Conservation (phyloP, 2,888 invertebrate species). For the Xestia xanthographa region DNA sequence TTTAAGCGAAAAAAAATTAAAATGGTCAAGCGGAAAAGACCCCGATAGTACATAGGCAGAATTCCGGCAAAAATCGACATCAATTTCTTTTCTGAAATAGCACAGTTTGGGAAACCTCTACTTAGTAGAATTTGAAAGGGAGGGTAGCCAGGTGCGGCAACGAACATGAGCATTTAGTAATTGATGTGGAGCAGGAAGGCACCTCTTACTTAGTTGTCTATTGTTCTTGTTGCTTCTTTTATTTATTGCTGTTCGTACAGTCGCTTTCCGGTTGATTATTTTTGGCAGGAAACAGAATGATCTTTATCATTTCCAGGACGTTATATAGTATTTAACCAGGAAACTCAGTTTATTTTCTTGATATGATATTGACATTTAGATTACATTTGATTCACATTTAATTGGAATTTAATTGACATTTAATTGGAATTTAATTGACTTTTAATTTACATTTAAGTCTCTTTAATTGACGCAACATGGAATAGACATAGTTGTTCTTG, state of each 20-base stretch:
- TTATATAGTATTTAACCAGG: too few species aligned
- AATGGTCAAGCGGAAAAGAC: too few species aligned
- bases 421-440: too few species aligned
- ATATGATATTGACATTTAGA: too few species aligned
- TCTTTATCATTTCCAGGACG: too few species aligned
- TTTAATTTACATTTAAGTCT: too few species aligned
- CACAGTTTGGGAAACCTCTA: not conserved
- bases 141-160: constrained; percentile 12
- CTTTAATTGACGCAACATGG: too few species aligned
- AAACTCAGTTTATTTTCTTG: too few species aligned
- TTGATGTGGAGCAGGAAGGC: not conserved
- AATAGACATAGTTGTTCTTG: too few species aligned
- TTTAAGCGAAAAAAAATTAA: too few species aligned
- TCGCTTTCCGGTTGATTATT: not conserved
- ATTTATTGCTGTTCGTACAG: not conserved
- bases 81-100: not conserved
- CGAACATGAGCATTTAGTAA: constrained; percentile 6
- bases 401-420: too few species aligned
- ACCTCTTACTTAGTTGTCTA: constrained; percentile 5
- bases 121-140: not conserved
- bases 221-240: constrained; percentile 2
- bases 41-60: not conserved
- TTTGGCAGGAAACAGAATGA: not conserved
- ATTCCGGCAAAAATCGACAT: not conserved
- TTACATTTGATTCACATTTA: too few species aligned